A percentile compares a stretch with the other conserved stretches of the same genome.
Evolutionary conservation across 1,140 invertebrate species (phyloP).

Genomic region (Luehdorfia chinensis): DNA sequence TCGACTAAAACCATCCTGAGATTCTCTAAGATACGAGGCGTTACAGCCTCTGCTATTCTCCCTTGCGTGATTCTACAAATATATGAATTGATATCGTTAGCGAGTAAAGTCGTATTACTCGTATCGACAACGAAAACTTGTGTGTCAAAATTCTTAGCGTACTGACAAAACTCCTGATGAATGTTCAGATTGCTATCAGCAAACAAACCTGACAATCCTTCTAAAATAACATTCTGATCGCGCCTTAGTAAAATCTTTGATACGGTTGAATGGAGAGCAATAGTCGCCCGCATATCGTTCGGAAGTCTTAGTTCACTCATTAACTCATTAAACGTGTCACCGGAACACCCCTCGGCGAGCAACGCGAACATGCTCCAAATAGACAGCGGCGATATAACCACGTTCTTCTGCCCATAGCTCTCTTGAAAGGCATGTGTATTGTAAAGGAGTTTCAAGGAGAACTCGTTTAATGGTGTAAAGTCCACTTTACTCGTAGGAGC

Average conservation of each 20-base stretch:
- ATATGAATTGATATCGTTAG: constrained; percentile 59
- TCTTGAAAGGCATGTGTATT: constrained; percentile 57
- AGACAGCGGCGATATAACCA: constrained; percentile 70
- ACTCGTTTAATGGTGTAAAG: constrained; percentile 51
- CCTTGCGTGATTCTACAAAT: constrained; percentile 62
- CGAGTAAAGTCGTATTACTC: constrained; percentile 51
- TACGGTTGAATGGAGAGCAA: constrained; percentile 45
- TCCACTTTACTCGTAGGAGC: constrained; percentile 36
- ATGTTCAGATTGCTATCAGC: constrained; percentile 44
- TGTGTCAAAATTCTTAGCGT: constrained; percentile 48
- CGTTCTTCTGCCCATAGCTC: constrained; percentile 50
- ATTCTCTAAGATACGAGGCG: constrained; percentile 60
- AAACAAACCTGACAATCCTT: constrained; percentile 52
- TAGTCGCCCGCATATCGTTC: constrained; percentile 47
- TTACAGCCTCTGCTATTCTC: constrained; percentile 46
- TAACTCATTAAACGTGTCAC: constrained; percentile 70
- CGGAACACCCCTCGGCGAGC: constrained; percentile 72
- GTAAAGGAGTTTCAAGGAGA: constrained; percentile 51
- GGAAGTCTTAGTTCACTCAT: constrained; percentile 64
- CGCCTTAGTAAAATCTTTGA: constrained; percentile 36
- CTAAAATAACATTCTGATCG: constrained; percentile 42
- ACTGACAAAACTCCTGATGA: constrained; percentile 59
- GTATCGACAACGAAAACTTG: constrained; percentile 53
- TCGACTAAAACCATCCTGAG: constrained; percentile 83
- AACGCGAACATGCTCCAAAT: constrained; percentile 75